Conservation (phyloP, 64 coral and sea anemone species). For the Stylophora pistillata region DNA sequence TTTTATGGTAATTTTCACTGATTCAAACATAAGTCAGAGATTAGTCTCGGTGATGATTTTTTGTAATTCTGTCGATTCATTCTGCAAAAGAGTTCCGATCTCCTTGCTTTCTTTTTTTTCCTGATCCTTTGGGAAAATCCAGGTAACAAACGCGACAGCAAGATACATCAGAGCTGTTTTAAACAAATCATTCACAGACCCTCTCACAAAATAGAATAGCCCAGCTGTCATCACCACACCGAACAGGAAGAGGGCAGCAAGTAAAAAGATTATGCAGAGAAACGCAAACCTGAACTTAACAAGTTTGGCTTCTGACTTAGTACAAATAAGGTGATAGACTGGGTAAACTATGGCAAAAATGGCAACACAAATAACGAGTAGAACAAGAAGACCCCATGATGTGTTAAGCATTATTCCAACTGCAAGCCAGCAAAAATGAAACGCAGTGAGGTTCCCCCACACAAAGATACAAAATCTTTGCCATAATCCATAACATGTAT, state of each 20-base stretch:
- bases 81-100: too few species aligned
- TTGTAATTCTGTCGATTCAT: too few species aligned
- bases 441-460: not conserved
- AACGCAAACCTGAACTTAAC: too few species aligned
- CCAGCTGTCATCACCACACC: not conserved
- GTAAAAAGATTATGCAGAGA: not conserved
- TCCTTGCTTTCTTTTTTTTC: too few species aligned
- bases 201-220: not conserved
- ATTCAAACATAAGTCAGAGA: too few species aligned
- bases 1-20: too few species aligned
- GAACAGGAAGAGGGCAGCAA: too few species aligned
- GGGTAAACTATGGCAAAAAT: not conserved
- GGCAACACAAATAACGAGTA: not conserved
- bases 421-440: constrained; percentile 32
- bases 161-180: not conserved
- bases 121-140: not conserved
- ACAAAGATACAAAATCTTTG: constrained; percentile 12
- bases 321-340: not conserved
- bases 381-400: constrained; percentile 19
- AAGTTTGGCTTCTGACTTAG: too few species aligned
- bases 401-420: constrained; percentile 23
- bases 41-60: too few species aligned
- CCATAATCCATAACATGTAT: not conserved
- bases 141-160: not conserved
- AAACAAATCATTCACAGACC: not conserved